Evolutionary conservation across 2,797 vertebrate genomes (phyloP).

Genomic region (Falco columbarius): DNA sequence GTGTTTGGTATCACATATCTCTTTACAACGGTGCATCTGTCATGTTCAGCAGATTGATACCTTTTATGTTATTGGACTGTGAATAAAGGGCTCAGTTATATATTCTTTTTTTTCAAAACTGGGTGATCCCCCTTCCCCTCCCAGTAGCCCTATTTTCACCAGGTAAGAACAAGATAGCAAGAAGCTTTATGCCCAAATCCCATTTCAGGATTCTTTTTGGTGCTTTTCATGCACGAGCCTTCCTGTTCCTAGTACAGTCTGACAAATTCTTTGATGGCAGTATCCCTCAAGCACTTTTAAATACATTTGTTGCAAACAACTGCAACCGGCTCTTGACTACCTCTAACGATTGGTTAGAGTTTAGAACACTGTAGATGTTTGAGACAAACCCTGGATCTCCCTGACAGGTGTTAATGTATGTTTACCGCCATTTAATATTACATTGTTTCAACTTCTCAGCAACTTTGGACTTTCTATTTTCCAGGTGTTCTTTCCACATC

Average conservation of each 20-base stretch:
- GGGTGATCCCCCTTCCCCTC: neutral
- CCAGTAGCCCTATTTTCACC: neutral
- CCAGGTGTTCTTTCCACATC: neutral
- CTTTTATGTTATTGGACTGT: neutral
- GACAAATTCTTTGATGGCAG: neutral
- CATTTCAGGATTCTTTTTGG: neutral
- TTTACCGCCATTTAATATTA: neutral
- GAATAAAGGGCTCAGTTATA: neutral
- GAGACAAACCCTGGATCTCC: neutral
- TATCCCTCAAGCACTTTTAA: neutral
- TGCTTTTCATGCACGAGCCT: neutral
- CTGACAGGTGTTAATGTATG: neutral
- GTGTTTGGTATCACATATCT: neutral
- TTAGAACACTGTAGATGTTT: neutral
- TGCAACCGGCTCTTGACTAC: neutral
- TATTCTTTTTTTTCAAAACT: neutral
- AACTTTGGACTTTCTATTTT: neutral
- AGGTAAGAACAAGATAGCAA: neutral
- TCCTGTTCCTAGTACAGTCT: neutral
- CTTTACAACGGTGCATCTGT: neutral
- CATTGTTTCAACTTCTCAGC: neutral
- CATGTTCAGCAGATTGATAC: neutral
- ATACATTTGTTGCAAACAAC: neutral
- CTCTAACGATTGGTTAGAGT: neutral
- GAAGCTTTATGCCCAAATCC: neutral